Conservation (phyloP, 35 echinoderm and acorn worm genomes). For the Anneissia japonica region DNA sequence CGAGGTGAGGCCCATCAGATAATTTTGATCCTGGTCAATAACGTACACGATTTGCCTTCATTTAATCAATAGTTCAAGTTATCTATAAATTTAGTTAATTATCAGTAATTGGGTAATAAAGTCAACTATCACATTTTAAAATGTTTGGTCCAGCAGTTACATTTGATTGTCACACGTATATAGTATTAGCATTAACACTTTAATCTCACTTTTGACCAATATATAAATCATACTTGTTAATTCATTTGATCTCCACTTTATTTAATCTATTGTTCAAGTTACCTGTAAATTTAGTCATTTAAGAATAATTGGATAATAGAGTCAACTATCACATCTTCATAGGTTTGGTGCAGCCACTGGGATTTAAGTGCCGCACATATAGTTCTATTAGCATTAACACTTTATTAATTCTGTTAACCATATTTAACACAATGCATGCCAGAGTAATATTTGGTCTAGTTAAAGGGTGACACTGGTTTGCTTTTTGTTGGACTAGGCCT, state of each 20-base stretch:
- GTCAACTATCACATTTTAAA: not conserved
- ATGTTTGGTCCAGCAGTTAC: not conserved
- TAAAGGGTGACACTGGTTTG: not conserved
- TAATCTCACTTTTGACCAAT: not conserved
- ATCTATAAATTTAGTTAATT: not conserved
- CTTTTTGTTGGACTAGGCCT: too few relatives aligned
- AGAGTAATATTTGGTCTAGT: not conserved
- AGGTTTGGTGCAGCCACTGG: not conserved
- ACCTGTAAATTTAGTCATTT: not conserved
- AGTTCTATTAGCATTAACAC: not conserved
- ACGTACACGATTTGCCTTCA: too few relatives aligned
- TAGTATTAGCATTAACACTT: not conserved
- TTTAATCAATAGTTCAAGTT: not conserved
- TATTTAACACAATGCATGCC: not conserved
- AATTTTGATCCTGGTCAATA: too few relatives aligned
- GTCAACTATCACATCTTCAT: not conserved
- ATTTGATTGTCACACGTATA: not conserved
- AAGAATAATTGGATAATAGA: not conserved
- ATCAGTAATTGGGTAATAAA: not conserved
- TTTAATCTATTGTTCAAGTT: not conserved
- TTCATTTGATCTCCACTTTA: too few relatives aligned
- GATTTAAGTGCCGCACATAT: not conserved
- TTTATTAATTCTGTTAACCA: not conserved
- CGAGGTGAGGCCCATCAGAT: slow-evolving; percentile 50
- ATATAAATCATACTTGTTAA: too few relatives aligned